phyloP scores from a whole-genome alignment of 2,797 vertebrate genomes.

The Ispidina lecontei region DNA sequence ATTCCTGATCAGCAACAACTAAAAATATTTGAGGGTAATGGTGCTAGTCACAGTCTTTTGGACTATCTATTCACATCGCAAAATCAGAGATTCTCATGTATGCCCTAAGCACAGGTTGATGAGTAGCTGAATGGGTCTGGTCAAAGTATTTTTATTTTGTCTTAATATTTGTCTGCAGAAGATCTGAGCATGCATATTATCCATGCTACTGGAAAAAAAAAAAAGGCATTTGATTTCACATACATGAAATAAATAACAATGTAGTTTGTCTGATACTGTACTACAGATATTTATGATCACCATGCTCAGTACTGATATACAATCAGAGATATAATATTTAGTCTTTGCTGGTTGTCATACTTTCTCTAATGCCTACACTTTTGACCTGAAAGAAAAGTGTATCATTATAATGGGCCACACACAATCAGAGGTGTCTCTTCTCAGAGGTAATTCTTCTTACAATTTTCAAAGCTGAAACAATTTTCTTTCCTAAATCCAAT shows the following conservation, averaged over 20 bases:
- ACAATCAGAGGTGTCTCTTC: background rate
- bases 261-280: background rate
- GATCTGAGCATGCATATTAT: background rate
- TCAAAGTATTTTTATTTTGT: background rate
- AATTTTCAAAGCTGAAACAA: background rate
- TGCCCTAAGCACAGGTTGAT: background rate
- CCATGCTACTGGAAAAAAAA: background rate
- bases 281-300: background rate
- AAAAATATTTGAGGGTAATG: background rate
- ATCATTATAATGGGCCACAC: background rate
- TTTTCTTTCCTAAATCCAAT: slow-evolving; percentile 23
- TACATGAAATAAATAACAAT: background rate
- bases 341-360: background rate
- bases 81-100: background rate
- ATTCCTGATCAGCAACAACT: background rate
- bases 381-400: background rate
- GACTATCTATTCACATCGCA: background rate
- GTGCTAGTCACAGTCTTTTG: background rate
- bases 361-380: background rate
- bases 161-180: background rate
- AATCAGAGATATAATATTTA: background rate
- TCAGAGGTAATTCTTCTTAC: background rate
- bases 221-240: background rate
- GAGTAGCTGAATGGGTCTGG: background rate
- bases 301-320: background rate